Percentiles rank a stretch among this genome's conserved stretches.
phyloP scores from a whole-genome alignment of 2,888 invertebrate species.

The Drosophila helvetica region DNA sequence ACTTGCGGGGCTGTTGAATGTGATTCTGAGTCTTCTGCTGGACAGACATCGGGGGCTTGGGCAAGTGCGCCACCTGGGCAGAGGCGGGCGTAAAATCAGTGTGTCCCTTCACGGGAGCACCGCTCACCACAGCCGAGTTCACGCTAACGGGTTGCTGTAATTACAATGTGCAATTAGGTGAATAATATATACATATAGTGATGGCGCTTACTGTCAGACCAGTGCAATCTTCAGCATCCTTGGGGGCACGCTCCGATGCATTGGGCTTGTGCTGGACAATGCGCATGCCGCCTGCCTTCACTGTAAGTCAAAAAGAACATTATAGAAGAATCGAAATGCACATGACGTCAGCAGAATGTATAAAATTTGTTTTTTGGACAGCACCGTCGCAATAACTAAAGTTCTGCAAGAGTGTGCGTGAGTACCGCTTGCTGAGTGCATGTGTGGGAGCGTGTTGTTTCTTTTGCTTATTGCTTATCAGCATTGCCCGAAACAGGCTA shows the following conservation, averaged over 20 bases:
- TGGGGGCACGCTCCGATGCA: constrained; percentile 87
- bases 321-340: constrained; percentile 10
- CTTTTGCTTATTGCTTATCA: constrained; percentile 65
- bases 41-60: constrained; percentile 88
- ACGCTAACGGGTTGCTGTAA: constrained; percentile 85
- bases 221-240: constrained; percentile 89
- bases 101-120: constrained; percentile 92
- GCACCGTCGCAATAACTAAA: constrained; percentile 29
- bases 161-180: background rate
- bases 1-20: constrained; percentile 96
- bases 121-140: constrained; percentile 90
- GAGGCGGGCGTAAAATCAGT: constrained; percentile 95
- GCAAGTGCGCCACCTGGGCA: constrained; percentile 93
- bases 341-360: constrained; percentile 54
- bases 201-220: constrained; percentile 87
- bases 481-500: constrained; percentile 39
- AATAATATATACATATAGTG: no score
- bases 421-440: background rate
- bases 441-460: constrained; percentile 22
- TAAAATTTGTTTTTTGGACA: constrained; percentile 36
- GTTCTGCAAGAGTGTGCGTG: constrained; percentile 1
- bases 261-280: constrained; percentile 94
- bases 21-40: constrained; percentile 87
- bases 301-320: constrained; percentile 84
- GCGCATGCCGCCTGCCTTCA: constrained; percentile 96